Evolutionary conservation across 2,888 invertebrate species (phyloP), one percentile per base, ranked within the genome.

Genomic region (Scaeva pyrastri): DNA sequence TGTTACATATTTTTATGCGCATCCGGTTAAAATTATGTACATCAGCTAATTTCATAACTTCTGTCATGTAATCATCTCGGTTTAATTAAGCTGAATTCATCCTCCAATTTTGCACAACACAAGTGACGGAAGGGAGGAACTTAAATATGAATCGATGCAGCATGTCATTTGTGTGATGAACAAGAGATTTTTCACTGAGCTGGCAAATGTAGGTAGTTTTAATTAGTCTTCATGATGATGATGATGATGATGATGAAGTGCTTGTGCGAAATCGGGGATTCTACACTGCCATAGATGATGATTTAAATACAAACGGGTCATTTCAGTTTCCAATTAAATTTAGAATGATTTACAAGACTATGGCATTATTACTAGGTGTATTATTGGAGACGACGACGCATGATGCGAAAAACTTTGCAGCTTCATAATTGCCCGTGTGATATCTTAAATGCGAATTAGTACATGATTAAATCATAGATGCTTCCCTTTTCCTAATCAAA

Each of bases 1-100:
- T 62, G 58, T 36, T 31, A 7, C 31, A n/a, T n/a, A n/a, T n/a
- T 31, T 31, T 5, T 4, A 31, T 31, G 31, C 2, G 45, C 19
- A 55, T 62, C 71, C 31, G 41, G 70, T 41, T 41, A 58, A 58
- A 64, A 70, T 62, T 73, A 74, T 83, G 56, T 74, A 12, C 72
- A 31, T 31, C 31, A 52, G 45, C 52, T 52, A 72, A 21, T 60
- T 70, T 56, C 62, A 41, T 21, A 71, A 71, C 19, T 39, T 36
- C 36, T 10, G 36, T 21, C n/a, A 64, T 55, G 76, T 58, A 55
- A 68, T 66, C 64, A 84, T 79, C 60, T 60, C 64, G 62, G 60
- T 60, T 72, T 80, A 72, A 80, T 85, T 80, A 72, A 85, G 56
- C 58, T 55, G 75, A n/a, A 43, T 72, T 55, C 36, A 83, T 77